These are phyloP conservation scores for Enteromius unitaeniatus DNA, from an alignment of 2,797 vertebrate genomes.

Conservation along the genomic window DNA sequence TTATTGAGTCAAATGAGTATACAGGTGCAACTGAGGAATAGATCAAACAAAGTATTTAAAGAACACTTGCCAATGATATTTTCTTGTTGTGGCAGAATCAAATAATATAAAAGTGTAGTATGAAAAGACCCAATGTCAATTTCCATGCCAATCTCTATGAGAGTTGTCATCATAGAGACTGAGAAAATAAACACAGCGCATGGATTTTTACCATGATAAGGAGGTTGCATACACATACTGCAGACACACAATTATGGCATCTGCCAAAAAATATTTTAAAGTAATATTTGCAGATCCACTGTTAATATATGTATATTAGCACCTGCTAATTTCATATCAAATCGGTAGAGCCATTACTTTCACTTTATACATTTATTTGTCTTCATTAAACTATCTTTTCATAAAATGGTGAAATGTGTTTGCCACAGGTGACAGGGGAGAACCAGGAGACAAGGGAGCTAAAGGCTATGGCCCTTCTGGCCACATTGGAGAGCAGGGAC, in stretches of 20 bases:
- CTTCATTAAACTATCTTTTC: conserved; percentile 7
- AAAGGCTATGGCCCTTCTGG: conserved; percentile 73
- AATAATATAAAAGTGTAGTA: neutral
- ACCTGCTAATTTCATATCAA: neutral
- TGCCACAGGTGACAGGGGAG: conserved; percentile 74
- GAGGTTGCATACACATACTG: no score
- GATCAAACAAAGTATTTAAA: conserved; percentile 24
- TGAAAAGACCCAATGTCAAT: no score
- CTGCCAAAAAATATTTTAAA: no score
- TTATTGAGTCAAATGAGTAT: conserved; percentile 22
- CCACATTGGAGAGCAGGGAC: conserved; percentile 73
- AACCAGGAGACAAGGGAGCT: conserved; percentile 74
- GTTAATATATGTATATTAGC: no score
- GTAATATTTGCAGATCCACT: no score
- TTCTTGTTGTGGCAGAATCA: conserved; percentile 16
- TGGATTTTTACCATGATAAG: no score
- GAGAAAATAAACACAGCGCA: no score
- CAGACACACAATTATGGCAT: no score
- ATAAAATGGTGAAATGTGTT: conserved; percentile 50
- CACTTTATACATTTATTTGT: conserved; percentile 54
- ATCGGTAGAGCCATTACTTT: conserved; percentile 24
- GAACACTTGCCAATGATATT: neutral
- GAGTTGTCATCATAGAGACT: neutral
- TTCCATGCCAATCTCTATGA: neutral
- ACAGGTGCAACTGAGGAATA: conserved; percentile 31